Evolutionary conservation across 2,888 invertebrate species (phyloP).

Genomic region (Ischnus inquisitorius): DNA sequence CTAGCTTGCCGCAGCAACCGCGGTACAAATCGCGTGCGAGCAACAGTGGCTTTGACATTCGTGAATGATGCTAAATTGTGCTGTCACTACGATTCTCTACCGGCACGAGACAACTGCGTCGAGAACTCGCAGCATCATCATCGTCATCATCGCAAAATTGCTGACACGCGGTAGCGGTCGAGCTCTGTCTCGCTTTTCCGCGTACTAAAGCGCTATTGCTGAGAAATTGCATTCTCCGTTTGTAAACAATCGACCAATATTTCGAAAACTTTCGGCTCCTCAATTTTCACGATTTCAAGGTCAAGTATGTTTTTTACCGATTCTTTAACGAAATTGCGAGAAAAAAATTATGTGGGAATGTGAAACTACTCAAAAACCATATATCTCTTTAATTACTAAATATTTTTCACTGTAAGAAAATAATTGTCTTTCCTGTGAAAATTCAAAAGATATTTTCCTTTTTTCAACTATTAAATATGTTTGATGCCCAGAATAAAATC

Average conservation of each 20-base stretch:
- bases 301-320: too few species aligned
- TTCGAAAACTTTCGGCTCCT: background rate
- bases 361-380: too few species aligned
- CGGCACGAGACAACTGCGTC: slow-evolving; percentile 11
- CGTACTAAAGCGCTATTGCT: background rate
- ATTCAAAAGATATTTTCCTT: too few species aligned
- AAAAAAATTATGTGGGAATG: too few species aligned
- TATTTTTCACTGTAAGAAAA: too few species aligned
- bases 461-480: too few species aligned
- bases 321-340: too few species aligned
- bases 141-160: slow-evolving; percentile 9
- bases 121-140: slow-evolving; percentile 22
- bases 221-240: slow-evolving; percentile 27
- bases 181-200: background rate
- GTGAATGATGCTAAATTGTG: slow-evolving; percentile 25
- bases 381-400: too few species aligned
- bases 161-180: background rate
- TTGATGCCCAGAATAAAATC: too few species aligned
- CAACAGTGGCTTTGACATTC: slow-evolving; percentile 44
- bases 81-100: slow-evolving; percentile 6
- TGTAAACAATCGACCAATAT: slow-evolving; percentile 29
- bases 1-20: background rate
- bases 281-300: background rate
- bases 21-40: slow-evolving; percentile 9
- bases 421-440: too few species aligned